Evolutionary conservation across 2,888 invertebrate genomes (phyloP), one percentile per base, ranked within the genome.

Genomic region (Ormyrus rosae): DNA sequence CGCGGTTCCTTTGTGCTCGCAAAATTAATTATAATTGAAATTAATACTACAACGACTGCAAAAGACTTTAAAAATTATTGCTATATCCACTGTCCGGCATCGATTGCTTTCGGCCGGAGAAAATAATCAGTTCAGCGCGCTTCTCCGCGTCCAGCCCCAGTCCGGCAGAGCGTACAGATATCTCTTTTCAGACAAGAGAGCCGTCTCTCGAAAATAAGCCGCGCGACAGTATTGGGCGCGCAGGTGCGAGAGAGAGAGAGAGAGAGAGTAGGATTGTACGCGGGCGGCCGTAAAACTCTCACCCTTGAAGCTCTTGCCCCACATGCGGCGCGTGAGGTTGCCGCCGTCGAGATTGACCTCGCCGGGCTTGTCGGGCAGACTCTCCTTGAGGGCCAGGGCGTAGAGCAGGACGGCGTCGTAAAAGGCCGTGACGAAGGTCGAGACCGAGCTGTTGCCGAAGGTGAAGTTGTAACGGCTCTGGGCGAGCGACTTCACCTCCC

Each of bases 391-490:
- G 0, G 98, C 98, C 78, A 96, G 93, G 0, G 98, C 96, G 91
- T 98, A 99, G 56, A 99, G 93, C 0, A 99, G 92, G 10, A 99
- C 97, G 0, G 98, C 98, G 88, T 99, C 99, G 91, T 98, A 98
- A 91, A 99, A 97, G 2, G 98, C 98, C 0, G 97, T 96, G 72
- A 98, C 97, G 91, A 97, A 98, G 56, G 97, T 96, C 82, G 97
- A 97, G 60, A 98, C 96, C 85, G 96, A 94, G 73, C 93, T 94
- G 85, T 94, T 94, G 11, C 94, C 94, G 85, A 95, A 95, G 0
- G 94, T 94, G 89, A 94, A 95, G 89, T 95, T 95, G 91, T 95
- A 95, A 85, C 94, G 94, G 81, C 92, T 92, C 63, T 93, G 92
- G 0, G 95, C 95, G 72, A 95, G 91, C 3, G 92, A 92, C 89